phyloP scores from a whole-genome alignment of 1,140 invertebrate genomes.

The Papilio machaon region DNA sequence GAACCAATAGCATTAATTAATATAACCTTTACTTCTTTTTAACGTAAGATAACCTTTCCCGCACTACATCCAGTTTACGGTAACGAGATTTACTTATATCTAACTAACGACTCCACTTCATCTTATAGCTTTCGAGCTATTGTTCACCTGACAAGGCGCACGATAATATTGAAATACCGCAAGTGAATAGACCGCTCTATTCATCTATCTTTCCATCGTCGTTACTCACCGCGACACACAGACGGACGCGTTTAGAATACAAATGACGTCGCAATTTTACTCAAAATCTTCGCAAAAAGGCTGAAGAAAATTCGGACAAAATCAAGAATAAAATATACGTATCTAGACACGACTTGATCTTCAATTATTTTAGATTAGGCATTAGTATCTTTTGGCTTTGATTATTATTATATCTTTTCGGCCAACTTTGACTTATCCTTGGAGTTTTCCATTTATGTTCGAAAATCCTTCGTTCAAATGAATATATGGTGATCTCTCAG shows the following conservation, averaged over 20 bases:
- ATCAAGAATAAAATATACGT: neutral
- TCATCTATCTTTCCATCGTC: constrained; percentile 65
- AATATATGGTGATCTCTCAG: no score
- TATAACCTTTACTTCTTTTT: constrained; percentile 15
- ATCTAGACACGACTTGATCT: neutral
- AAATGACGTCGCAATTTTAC: constrained; percentile 20
- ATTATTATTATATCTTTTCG: no score
- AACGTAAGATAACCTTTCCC: constrained; percentile 9
- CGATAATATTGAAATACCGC: constrained; percentile 77
- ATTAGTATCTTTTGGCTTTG: no score
- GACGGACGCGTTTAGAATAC: constrained; percentile 42
- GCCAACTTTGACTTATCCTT: no score
- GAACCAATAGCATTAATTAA: neutral
- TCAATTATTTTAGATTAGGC: neutral
- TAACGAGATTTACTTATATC: constrained; percentile 41
- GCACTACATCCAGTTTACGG: constrained; percentile 18
- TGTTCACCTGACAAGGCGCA: constrained; percentile 72
- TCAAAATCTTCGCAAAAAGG: constrained; percentile 18
- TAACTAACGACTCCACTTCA: constrained; percentile 67
- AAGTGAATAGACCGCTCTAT: constrained; percentile 63
- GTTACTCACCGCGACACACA: constrained; percentile 50
- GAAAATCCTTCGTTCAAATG: no score
- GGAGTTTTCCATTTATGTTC: no score
- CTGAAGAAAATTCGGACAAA: constrained; percentile 10
- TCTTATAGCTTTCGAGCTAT: constrained; percentile 62